Percentiles rank a stretch among this genome's conserved stretches.
These are phyloP conservation scores for Camelus bactrianus DNA, from an alignment of 2,113 vertebrate genomes.

Conservation along the genomic window DNA sequence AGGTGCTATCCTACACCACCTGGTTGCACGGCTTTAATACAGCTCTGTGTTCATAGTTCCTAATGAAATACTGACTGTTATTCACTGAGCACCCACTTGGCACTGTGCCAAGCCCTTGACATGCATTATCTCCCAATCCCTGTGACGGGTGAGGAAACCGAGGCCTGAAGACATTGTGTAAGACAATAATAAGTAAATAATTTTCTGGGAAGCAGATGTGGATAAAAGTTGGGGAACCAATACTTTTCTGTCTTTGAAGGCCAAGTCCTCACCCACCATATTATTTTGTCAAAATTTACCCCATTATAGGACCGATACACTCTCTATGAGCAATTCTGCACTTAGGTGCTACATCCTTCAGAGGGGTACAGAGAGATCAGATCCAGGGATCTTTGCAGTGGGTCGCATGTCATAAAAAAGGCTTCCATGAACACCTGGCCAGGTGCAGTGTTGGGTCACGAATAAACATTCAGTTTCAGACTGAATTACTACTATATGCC, in stretches of 20 bases:
- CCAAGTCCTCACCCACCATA: neutral
- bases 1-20: neutral
- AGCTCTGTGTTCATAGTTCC: neutral
- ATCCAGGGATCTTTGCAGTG: neutral
- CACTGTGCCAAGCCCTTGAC: too few species aligned
- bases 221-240: neutral
- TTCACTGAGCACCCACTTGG: neutral
- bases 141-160: neutral
- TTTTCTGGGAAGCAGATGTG: neutral
- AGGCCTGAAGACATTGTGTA: neutral
- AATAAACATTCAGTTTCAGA: neutral
- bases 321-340: neutral
- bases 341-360: neutral
- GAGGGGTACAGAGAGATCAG: neutral
- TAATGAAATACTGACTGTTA: neutral
- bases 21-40: rapidly evolving
- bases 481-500: neutral
- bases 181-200: neutral
- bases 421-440: neutral
- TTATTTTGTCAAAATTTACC: neutral
- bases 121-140: rapidly evolving
- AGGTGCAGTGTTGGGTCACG: neutral
- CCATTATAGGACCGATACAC: neutral
- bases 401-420: neutral
- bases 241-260: neutral